Conservation (phyloP, 2,797 vertebrate genomes). For the Anguilla marmorata region DNA sequence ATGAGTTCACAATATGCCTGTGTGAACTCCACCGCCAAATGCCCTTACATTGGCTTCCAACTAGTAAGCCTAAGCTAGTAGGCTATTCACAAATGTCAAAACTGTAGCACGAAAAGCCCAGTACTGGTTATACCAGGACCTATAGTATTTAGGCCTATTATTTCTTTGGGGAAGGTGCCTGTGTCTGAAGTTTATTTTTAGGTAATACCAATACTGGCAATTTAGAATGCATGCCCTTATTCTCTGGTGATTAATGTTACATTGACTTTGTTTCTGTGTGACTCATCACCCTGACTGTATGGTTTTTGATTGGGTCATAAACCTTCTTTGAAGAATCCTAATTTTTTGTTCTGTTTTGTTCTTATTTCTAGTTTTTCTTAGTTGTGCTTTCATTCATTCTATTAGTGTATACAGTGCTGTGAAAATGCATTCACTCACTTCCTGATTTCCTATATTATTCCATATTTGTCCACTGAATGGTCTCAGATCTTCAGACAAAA, state of each 20-base stretch:
- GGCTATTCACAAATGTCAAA: conserved; percentile 5
- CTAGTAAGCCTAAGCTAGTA: no score
- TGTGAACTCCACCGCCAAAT: conserved; percentile 19
- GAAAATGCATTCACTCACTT: no score
- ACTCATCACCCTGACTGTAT: conserved; percentile 36
- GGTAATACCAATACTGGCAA: neutral
- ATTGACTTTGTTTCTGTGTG: conserved; percentile 36
- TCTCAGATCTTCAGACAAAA: no score
- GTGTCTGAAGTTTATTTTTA: neutral
- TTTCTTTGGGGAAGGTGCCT: neutral
- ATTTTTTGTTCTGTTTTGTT: no score
- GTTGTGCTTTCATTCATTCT: no score
- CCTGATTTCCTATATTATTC: no score
- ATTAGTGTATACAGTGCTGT: no score
- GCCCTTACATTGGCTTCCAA: neutral
- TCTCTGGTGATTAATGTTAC: conserved; percentile 41
- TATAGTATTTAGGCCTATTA: neutral
- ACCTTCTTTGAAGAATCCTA: no score
- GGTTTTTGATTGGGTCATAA: neutral
- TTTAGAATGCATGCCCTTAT: neutral
- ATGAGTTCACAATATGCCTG: conserved; percentile 3
- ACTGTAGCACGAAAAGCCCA: neutral
- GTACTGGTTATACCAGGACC: neutral
- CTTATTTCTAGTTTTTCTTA: no score
- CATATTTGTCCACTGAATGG: no score